These are phyloP conservation scores for Prunella himalayana DNA, from an alignment of 2,113 vertebrate species.

Conservation along the genomic window DNA sequence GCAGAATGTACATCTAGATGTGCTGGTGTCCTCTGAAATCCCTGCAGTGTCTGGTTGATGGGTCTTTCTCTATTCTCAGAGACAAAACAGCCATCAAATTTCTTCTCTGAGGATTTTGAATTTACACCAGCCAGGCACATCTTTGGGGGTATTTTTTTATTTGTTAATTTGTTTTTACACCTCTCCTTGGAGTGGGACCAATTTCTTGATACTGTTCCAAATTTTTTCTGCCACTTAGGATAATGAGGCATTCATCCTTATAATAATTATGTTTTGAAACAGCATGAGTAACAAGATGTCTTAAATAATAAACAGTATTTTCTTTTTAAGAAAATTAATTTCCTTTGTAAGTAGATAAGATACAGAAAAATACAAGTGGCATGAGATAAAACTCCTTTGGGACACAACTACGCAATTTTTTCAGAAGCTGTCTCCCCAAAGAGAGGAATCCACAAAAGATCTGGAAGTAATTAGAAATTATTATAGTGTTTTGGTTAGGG, in stretches of 20 bases:
- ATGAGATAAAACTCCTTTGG: slow-evolving; percentile 67
- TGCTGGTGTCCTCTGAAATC: not conserved
- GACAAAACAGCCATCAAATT: not conserved
- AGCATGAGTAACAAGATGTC: not conserved
- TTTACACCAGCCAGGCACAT: not conserved
- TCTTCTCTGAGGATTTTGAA: not conserved
- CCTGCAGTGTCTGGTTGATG: not conserved
- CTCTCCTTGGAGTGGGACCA: not conserved
- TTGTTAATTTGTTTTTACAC: not conserved
- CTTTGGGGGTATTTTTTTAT: not conserved
- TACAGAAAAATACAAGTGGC: slow-evolving; percentile 63
- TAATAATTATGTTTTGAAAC: slow-evolving; percentile 11
- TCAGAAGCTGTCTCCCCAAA: slow-evolving; percentile 28
- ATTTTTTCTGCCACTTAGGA: not conserved
- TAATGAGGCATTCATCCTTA: not conserved
- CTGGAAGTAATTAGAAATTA: slow-evolving; percentile 75
- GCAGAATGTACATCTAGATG: not conserved
- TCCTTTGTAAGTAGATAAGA: slow-evolving; percentile 75
- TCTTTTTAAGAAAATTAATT: slow-evolving; percentile 40
- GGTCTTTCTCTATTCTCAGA: not conserved
- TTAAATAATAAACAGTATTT: slow-evolving; percentile 5
- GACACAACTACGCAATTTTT: slow-evolving; percentile 59
- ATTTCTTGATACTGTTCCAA: not conserved
- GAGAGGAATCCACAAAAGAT: slow-evolving; percentile 36
- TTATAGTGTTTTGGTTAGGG: slow-evolving; percentile 4